Evolutionary conservation across 2,888 invertebrate species (phyloP).

Genomic region (Uloborus plumipes): DNA sequence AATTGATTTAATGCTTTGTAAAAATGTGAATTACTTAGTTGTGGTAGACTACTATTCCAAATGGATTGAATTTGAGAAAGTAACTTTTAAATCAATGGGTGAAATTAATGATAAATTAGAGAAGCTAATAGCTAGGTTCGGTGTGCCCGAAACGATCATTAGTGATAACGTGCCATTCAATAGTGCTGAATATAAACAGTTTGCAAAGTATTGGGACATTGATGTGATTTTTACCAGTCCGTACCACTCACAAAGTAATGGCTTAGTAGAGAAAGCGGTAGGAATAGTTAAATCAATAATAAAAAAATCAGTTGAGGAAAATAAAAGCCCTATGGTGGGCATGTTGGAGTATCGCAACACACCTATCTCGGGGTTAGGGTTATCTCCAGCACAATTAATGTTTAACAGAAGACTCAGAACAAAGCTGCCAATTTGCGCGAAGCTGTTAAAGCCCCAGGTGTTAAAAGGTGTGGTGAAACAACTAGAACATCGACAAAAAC

Average conservation of each 20-base stretch:
- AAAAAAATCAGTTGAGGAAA: slow-evolving; percentile 27
- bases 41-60: slow-evolving; percentile 19
- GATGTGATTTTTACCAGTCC: slow-evolving; percentile 12
- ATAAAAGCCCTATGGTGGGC: not conserved
- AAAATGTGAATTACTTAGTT: not conserved
- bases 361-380: not conserved
- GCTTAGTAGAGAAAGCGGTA: slow-evolving; percentile 29
- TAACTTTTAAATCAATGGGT: slow-evolving; percentile 2
- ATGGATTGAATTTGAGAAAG: slow-evolving; percentile 15
- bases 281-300: slow-evolving; percentile 25
- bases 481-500: too few relatives aligned
- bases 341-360: slow-evolving; percentile 3
- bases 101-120: slow-evolving; percentile 26
- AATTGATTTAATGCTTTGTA: slow-evolving; percentile 1
- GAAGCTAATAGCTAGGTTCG: slow-evolving; percentile 9
- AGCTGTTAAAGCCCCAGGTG: too few relatives aligned
- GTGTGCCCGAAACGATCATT: not conserved
- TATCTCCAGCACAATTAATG: not conserved
- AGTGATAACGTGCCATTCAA: slow-evolving; percentile 17
- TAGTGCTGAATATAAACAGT: slow-evolving; percentile 6
- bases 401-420: not conserved
- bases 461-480: too few relatives aligned
- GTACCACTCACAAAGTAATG: slow-evolving; percentile 9
- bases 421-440: too few relatives aligned
- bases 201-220: slow-evolving; percentile 21